These are phyloP conservation scores for Phymastichus coffea DNA, from an alignment of 1,140 invertebrate genomes.

Conservation along the genomic window DNA sequence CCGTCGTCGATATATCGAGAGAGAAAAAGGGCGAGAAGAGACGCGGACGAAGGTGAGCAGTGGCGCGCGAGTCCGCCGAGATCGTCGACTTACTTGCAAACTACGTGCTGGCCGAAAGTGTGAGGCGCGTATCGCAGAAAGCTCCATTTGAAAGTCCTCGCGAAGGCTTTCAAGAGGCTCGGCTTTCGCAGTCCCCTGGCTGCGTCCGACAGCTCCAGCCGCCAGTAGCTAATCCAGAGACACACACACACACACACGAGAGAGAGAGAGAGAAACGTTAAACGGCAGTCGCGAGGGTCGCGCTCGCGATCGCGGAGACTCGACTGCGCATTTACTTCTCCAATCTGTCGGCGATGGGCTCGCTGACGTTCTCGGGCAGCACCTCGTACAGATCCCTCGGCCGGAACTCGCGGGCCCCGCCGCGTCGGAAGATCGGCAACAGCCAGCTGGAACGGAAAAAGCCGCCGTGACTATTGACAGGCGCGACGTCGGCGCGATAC, in stretches of 20 bases:
- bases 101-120: neutral
- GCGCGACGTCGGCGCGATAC: neutral
- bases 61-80: too few relatives aligned
- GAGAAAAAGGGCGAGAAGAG: too few relatives aligned
- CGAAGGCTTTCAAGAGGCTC: constrained; percentile 37
- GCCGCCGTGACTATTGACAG: neutral
- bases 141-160: constrained; percentile 36
- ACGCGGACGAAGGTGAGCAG: too few relatives aligned
- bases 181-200: constrained; percentile 40
- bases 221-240: constrained; percentile 7
- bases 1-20: too few relatives aligned
- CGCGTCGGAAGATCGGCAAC: neutral
- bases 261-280: too few relatives aligned
- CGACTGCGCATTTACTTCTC: constrained; percentile 15
- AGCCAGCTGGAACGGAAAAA: constrained; percentile 5
- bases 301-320: too few relatives aligned
- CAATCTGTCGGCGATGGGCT: neutral
- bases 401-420: neutral
- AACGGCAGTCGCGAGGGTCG: too few relatives aligned
- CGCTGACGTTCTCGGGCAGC: constrained; percentile 6
- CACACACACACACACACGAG: too few relatives aligned
- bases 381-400: constrained; percentile 9
- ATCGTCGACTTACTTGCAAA: constrained; percentile 17
- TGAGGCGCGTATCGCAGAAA: constrained; percentile 13
- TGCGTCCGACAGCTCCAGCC: constrained; percentile 47